Evolutionary conservation across 2,797 vertebrate genomes (phyloP), one percentile per base, ranked within the genome.

Genomic region (Myripristis jacobus): DNA sequence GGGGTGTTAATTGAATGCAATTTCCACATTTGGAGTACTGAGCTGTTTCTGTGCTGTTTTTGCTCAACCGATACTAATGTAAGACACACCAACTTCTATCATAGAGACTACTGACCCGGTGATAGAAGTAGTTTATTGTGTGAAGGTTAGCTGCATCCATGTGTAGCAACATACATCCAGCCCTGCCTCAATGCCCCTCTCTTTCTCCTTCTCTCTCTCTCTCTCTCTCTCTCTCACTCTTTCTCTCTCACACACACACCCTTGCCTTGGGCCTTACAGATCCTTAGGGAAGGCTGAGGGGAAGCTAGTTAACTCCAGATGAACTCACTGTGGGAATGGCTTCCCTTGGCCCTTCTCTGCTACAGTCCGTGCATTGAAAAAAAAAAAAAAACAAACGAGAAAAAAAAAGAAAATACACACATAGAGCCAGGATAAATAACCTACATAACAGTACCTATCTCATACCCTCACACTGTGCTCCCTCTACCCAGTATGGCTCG

Each of bases 321-420:
- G 79, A 92, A 92, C 89, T 87, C 87, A 34, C 89, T 70, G 4
- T 55, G 85, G 88, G 91, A 87, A 66, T 56, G 64, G 69, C 67
- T 87, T 87, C 68, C 80, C 75, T 75, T 74, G 72, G 70, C 81
- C 79, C n/a, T 16, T 56, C 13, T 77, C 79, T 71, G 62, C 83
- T 79, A 77, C 65, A 88, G 44, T 61, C 43, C 0, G 47, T 75
- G 27, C 47, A 64, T 34, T 57, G 67, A 67, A 65, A 62, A 22
- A 68, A 61, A 57, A 51, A 61, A 57, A 47, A 57, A 52, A 12
- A 24, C 24, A 9, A 70, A n/a, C n/a, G n/a, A n/a, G n/a, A 61
- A 11, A 53, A 29, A 29, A 29, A 29, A 6, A 29, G 6, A 29
- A 6, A 29, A 29, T n/a, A n/a, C 5, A 53, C 57, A 22, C 66